Evolutionary conservation across 2,797 vertebrate species (phyloP).

Genomic region (Gadopsis marmoratus): DNA sequence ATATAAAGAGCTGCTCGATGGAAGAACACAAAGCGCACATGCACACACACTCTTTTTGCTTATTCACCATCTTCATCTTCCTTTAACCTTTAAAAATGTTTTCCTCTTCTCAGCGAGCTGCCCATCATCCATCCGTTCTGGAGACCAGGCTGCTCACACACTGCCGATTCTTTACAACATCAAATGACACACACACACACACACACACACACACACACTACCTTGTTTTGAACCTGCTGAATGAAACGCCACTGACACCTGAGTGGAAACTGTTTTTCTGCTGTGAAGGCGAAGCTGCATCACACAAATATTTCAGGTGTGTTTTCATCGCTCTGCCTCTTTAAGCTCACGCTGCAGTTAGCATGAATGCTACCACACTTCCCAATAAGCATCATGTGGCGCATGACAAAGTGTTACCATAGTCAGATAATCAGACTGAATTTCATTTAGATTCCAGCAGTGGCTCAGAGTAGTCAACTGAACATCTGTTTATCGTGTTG

Average conservation of each 20-base stretch:
- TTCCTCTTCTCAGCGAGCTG: not conserved
- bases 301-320: not conserved
- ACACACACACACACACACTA: not conserved
- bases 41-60: not conserved
- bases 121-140: conserved; percentile 1
- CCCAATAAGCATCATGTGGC: no score
- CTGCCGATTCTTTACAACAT: not conserved
- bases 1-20: not conserved
- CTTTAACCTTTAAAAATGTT: not conserved
- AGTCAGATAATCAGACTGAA: no score
- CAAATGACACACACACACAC: not conserved
- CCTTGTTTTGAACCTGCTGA: not conserved
- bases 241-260: no score
- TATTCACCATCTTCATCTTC: conserved; percentile 5
- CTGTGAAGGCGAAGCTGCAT: no score
- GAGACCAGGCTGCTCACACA: not conserved
- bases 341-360: no score
- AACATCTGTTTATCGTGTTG: no score
- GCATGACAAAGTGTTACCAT: no score
- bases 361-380: no score
- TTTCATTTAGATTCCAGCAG: no score
- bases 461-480: no score
- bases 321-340: not conserved
- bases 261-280: no score
- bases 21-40: not conserved